Percentiles rank a stretch among this genome's conserved stretches.
Conservation (phyloP, 2,113 vertebrate species). For the Protobothrops flavoviridis region DNA sequence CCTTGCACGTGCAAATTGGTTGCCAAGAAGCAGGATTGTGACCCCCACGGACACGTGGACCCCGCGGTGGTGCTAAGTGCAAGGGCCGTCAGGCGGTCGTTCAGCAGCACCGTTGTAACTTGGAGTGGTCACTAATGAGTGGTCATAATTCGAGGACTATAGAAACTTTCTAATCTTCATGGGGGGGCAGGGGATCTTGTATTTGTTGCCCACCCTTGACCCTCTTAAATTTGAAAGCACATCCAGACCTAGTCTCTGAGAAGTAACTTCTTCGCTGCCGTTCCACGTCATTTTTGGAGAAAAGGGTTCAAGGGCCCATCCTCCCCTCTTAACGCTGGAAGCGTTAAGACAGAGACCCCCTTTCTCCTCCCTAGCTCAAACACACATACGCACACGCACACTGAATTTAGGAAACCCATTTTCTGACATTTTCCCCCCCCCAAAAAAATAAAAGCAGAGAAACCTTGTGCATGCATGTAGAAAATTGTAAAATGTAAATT, state of each 20-base stretch:
- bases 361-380: neutral
- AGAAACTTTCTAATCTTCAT: neutral
- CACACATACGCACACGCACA: neutral
- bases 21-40: no score
- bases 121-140: neutral
- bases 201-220: neutral
- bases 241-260: neutral
- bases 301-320: neutral
- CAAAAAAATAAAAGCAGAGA: neutral
- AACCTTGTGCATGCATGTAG: conserved; percentile 75
- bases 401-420: conserved; percentile 7
- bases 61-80: no score
- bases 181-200: neutral
- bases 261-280: neutral
- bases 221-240: conserved; percentile 14
- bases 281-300: neutral
- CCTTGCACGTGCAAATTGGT: no score
- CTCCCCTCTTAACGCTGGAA: conserved; percentile 6
- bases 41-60: no score
- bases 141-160: neutral
- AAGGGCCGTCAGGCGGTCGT: no score
- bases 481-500: conserved; percentile 76
- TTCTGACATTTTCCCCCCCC: neutral
- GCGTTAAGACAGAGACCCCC: neutral
- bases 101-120: neutral